Base-by-base conservation (phyloP, 2,797 vertebrate species). In the Artibeus lituratus region DNA sequence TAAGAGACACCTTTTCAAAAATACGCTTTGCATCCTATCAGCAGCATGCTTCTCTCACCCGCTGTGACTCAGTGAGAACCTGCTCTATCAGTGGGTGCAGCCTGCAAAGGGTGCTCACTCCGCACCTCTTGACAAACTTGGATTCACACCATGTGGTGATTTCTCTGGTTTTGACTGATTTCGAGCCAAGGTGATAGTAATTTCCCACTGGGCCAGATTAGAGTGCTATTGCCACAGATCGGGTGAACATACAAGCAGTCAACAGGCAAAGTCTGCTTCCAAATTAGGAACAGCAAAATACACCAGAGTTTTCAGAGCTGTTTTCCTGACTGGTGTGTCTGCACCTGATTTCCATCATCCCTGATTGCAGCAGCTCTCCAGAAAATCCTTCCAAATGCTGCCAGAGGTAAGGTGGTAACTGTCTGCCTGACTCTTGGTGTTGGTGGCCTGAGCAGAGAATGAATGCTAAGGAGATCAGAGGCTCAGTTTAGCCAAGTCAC, bases 101-200 rank as follows among this genome's bases (percentile, higher is more conserved):
- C 78, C 94, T 97, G 93, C 93, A 93, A 98, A 98, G 96, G 86
- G 95, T 78, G 95, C 95, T 86, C 15, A 67, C 94, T 95, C 88
- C 0, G 42, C 1, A 1, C 65, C 97, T 97, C 93, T 96, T 96
- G 94, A 97, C 94, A 97, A 98, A 97, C 92, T 94, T 88, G 81
- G 96, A 96, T 95, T 95, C 94, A 94, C 78, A 96, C 97, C 96
- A 98, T 96, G 97, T 97, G 97, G 96, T 92, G 97, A 97, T 96
- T 97, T 96, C 95, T 95, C 94, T 47, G 92, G 93, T 97, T 98
- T 91, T 97, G 97, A 98, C 97, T 96, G 62, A 97, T 97, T 97
- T 97, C 92, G 90, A 97, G 94, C 94, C 94, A 97, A 97, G 94
- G 26, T 89, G 96, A 97, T 80, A 96, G 96, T 96, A 96, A 98